Evolutionary conservation across 1,140 invertebrate genomes (phyloP), one percentile per base, ranked within the genome.

Genomic region (Octopus bimaculoides): DNA sequence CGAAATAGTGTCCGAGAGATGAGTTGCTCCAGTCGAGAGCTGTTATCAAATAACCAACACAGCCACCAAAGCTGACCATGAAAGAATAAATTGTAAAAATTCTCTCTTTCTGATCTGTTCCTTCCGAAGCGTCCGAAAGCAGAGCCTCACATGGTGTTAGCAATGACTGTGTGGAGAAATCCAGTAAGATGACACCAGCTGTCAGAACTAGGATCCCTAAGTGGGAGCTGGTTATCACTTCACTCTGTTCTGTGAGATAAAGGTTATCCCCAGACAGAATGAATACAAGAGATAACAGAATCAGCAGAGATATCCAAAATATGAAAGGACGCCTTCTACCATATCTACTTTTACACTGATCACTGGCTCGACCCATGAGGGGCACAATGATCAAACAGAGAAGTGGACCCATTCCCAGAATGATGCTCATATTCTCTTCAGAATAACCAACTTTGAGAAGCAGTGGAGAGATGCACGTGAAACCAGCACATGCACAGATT

Each of bases 281-380:
- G 10, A 89, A 73, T 52, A 91, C 80, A 54, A 91, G 85, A 53
- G 89, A 89, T 5, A 90, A 66, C 41, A 91, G 82, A 20, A 91
- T 82, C 12, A 91, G 41, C 4, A 89, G 54, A 17, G 89, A 85
- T 26, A 92, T 78, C 5, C 80, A 84, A 75, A 92, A 82, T 78
- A 92, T 92, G 81, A 92, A 92, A 20, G 91, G 91, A 41, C 91
- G 83, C 75, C 92, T 79, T 41, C 91, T 82, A n/a, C 91, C 91
- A 77, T 87, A 89, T n/a, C 78, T 61, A 79, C 89, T 89, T 14
- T 82, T 82, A 81, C 90, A 92, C 10, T 82, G 83, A 83, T 92
- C 91, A 81, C 91, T 91, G 77, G 87, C 88, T 20, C 85, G 83
- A 7, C 91, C 92, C 66, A 92, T 87, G 6, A 90, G 75, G 4